Base-by-base conservation (phyloP, 2,113 vertebrate genomes). In the Lathamus discolor region DNA sequence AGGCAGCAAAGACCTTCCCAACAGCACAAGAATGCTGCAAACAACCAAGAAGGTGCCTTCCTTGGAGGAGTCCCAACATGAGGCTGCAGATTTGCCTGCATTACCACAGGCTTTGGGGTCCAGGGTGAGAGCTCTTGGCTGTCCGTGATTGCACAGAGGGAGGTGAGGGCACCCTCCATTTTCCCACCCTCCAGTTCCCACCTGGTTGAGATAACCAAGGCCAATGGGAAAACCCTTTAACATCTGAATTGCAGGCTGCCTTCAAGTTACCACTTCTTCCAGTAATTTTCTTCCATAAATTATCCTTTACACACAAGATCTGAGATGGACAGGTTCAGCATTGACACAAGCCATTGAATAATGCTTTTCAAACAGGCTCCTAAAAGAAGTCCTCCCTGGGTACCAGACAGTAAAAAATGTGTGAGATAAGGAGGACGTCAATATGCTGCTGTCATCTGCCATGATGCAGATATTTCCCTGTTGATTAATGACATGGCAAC, bases 21-120 rank as follows among this genome's bases (percentile, higher is more conserved):
- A 8, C 5, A 41, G 67, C 55, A 59, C 33, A 17, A 6, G 39
- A 63, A n/a, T 43, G 41, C 17, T 31, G 39, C 41, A 41, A 27
- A 20, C 17, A 4, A 17, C 37, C 1, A 2, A 16, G 41, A 2
- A 25, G 39, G 29, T 25, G 25, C 39, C 54, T 23, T 39, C 44
- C 62, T 31, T 3, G 12, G 51, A 33, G 73, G 23, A 24, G 28
- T 29, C 4, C 37, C 79, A 10, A 24, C 23, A 7, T 17, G 8
- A 1, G 31, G 43, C 25, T 25, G 33, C 64, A 52, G 33, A 17
- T 44, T 17, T 8, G 4, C 16, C 46, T 4, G 29, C 17, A 2
- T 29, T 52, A 13, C 11, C 0, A 0, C 0, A 5, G 35, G 46
- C 31, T 31, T 0, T 0, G 0, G 39, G 35, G 27, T 9, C 51